Conservation (phyloP, 2,797 vertebrate genomes). For the Clamator glandarius region DNA sequence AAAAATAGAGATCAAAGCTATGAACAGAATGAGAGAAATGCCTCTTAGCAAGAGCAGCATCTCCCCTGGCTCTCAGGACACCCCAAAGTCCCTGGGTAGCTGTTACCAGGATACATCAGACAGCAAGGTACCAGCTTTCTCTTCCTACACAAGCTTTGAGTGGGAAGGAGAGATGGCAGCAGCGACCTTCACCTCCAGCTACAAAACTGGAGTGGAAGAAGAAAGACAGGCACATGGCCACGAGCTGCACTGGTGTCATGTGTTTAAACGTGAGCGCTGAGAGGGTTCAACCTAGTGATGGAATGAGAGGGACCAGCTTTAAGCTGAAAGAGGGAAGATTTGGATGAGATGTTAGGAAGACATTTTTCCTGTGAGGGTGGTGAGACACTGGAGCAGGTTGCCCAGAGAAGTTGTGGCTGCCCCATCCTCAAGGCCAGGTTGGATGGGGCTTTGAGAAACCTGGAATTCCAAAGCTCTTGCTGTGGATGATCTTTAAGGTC, state of each 20-base stretch:
- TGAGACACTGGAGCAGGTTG: no score
- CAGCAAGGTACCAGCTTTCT: neutral
- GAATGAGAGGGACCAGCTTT: no score
- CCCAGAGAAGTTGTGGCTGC: no score
- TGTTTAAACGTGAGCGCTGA: neutral
- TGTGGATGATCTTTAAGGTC: no score
- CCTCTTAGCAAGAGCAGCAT: neutral
- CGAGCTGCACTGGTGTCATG: neutral
- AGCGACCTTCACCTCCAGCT: neutral
- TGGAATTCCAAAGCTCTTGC: no score
- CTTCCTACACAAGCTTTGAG: neutral
- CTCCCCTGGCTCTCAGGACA: neutral
- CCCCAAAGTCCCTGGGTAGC: neutral
- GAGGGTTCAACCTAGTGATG: neutral
- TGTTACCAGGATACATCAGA: neutral
- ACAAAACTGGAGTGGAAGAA: neutral
- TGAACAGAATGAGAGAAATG: neutral
- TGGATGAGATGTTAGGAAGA: no score
- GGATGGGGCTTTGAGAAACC: no score
- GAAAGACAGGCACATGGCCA: rapidly evolving
- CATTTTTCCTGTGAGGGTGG: no score
- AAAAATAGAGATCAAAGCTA: neutral
- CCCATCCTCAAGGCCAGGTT: no score
- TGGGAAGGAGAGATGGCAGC: neutral
- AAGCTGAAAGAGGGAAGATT: no score